phyloP scores from a whole-genome alignment of 2,888 invertebrate species.

The Dione vanillae region DNA sequence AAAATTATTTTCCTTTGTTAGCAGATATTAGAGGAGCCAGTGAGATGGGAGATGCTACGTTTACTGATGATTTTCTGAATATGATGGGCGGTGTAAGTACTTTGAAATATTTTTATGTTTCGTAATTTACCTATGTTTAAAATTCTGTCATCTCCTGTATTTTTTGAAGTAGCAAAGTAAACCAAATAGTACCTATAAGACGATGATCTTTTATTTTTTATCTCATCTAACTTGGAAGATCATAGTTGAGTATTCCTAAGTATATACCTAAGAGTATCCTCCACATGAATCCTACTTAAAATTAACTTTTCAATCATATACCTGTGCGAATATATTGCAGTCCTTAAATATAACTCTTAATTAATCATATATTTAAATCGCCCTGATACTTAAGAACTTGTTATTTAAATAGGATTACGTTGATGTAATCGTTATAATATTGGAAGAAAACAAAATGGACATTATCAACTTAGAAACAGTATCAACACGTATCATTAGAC shows the following conservation, averaged over 20 bases:
- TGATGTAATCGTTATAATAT: not conserved
- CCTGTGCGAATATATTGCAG: too few relatives aligned
- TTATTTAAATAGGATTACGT: slow-evolving; percentile 1
- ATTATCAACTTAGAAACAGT: slow-evolving; percentile 59
- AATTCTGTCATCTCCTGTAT: not conserved
- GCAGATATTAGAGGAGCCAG: slow-evolving; percentile 56
- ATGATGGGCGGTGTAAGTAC: slow-evolving; percentile 75
- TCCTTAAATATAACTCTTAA: too few relatives aligned
- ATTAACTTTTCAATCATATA: too few relatives aligned
- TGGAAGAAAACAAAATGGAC: slow-evolving; percentile 4
- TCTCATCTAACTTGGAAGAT: too few relatives aligned
- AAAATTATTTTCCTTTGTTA: slow-evolving; percentile 33
- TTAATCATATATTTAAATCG: too few relatives aligned
- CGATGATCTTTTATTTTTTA: too few relatives aligned
- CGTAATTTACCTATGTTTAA: not conserved
- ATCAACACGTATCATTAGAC: slow-evolving; percentile 51
- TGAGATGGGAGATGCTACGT: slow-evolving; percentile 57
- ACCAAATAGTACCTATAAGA: not conserved
- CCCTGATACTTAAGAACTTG: not conserved
- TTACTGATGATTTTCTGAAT: slow-evolving; percentile 68
- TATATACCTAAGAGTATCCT: too few relatives aligned
- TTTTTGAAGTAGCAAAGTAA: not conserved
- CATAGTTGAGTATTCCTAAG: too few relatives aligned
- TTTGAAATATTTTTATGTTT: slow-evolving; percentile 1
- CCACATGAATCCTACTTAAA: too few relatives aligned